Evolutionary conservation across 2,888 invertebrate species (phyloP), one percentile per base, ranked within the genome.

Genomic region (Brachylomia viminalis): DNA sequence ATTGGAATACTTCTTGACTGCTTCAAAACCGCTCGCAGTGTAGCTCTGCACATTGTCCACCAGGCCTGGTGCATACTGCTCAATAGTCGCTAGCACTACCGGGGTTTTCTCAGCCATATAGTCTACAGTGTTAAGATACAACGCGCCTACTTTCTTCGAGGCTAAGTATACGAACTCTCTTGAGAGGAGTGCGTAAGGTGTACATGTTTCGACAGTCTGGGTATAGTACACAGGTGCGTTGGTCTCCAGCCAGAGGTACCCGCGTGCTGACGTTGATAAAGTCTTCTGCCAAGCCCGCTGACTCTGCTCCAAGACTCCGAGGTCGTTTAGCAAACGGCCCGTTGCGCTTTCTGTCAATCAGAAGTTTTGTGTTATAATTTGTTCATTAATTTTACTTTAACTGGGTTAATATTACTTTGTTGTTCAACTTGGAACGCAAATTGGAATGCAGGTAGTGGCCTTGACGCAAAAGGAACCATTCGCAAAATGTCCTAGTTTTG

Each of bases 1-100:
- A 52, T 91, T 91, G 1, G 97, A 96, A 79, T 95, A 95, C 77
- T 96, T 95, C 91, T 95, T 96, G 23, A 96, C 93, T 59, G 95
- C 89, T 56, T 93, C 93, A 86, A 96, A 95, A 0, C 95, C 96
- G 27, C 93, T 92, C 15, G 90, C 89, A 1, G 97, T 94, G 76
- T 97, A 95, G 56, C 95, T 94, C 86, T 97, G 97, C 30, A 98
- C 96, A 88, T 97, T 97, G 23, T 97, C 97, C 38, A 98, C 92
- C 78, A 98, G 93, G n/a, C 98, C 98, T 0, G 98, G 98, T 17
- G 97, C 97, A 90, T 98, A 98, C 80, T 97, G 94, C 71, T 98
- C 98, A 87, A 98, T 97, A 0, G 95, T 95, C 0, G 93, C 91
- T 0, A 93, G 86, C 0, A 96, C 95, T 1, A 95, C 90, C 0